Conservation (phyloP, 1,140 invertebrate species). For the Drosophila sulfurigaster region DNA sequence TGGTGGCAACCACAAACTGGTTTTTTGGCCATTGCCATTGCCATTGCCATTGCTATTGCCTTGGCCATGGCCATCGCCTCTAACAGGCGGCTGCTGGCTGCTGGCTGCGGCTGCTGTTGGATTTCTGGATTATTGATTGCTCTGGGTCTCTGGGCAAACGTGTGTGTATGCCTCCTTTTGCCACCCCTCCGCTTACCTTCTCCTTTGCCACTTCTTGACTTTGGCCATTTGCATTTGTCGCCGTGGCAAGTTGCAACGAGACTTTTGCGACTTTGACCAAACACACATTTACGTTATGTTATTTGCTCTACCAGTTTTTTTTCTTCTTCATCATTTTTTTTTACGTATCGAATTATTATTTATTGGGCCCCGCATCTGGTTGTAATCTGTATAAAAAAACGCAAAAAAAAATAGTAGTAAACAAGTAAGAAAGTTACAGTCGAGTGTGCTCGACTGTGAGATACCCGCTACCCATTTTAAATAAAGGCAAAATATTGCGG, state of each 20-base stretch:
- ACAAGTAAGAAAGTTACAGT: too few species aligned
- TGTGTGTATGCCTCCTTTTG: slow-evolving; percentile 23
- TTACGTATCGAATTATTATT: slow-evolving; percentile 74
- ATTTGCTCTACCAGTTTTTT: slow-evolving; percentile 61
- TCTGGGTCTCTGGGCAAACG: slow-evolving; percentile 79
- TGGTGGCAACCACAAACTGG: slow-evolving; percentile 31
- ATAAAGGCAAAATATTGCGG: too few species aligned
- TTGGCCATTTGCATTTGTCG: slow-evolving; percentile 66
- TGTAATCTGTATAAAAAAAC: slow-evolving; percentile 43
- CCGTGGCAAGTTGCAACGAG: slow-evolving; percentile 46
- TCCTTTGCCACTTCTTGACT: not conserved
- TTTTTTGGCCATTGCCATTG: slow-evolving; percentile 45
- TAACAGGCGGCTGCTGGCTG: slow-evolving; percentile 25
- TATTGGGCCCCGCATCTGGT: slow-evolving; percentile 64
- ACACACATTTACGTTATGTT: slow-evolving; percentile 33
- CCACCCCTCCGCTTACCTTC: too few species aligned
- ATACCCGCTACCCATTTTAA: too few species aligned
- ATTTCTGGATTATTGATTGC: slow-evolving; percentile 75
- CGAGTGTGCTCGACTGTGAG: too few species aligned
- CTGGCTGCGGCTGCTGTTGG: not conserved
- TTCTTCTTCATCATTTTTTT: slow-evolving; percentile 15
- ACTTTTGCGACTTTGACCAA: not conserved
- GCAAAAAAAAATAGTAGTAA: slow-evolving; percentile 6
- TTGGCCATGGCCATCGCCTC: slow-evolving; percentile 37
- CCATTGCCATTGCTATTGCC: slow-evolving; percentile 30